Evolutionary conservation across 2,888 invertebrate genomes (phyloP), one percentile per base, ranked within the genome.

Genomic region (Stegophylla sp.): DNA sequence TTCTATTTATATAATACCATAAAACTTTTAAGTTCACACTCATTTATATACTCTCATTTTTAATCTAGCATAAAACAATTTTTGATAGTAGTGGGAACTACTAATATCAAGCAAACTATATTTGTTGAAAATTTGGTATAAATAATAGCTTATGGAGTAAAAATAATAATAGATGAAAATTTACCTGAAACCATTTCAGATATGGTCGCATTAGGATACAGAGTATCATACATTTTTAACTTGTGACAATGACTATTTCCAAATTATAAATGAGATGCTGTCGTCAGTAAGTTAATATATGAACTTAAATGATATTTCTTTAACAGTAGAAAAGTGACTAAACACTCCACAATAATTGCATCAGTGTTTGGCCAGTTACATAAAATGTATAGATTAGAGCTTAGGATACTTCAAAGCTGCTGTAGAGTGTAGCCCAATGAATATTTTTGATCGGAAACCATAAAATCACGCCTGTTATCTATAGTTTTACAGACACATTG

Each of bases 321-420:
- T 77, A 59, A 59, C 43, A 45, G 59, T 67, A 67, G 28, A 77
- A 77, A 77, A 77, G 59, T 77, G 77, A 77, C 77, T 77, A 77
- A 77, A 77, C 67, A 77, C 77, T 77, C 45, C 59, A 77, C 67
- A 45, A 59, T 45, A 48, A 69, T 77, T 77, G 67, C 77, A 28
- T 77, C 77, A 77, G 77, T 59, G 20, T 59, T 67, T 59, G 53
- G 56, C 77, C 77, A 77, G 67, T 48, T 69, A 77, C 34, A 69
- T 20, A 69, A 77, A 77, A 34, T 5, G 34, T 59, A 53, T 77
- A 69, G 77, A 77, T 77, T 77, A 77, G 77, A 45, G 34, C 45
- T 77, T 23, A 77, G 20, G 67, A 77, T 77, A 77, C 77, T 77
- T 77, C 67, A 77, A 77, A 77, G 77, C 77, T 77, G 77, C 77